Percentiles rank a stretch among this genome's conserved stretches.
phyloP scores from a whole-genome alignment of 37 sponge, comb jelly and placozoan genomes.

The Spongia lamella region DNA sequence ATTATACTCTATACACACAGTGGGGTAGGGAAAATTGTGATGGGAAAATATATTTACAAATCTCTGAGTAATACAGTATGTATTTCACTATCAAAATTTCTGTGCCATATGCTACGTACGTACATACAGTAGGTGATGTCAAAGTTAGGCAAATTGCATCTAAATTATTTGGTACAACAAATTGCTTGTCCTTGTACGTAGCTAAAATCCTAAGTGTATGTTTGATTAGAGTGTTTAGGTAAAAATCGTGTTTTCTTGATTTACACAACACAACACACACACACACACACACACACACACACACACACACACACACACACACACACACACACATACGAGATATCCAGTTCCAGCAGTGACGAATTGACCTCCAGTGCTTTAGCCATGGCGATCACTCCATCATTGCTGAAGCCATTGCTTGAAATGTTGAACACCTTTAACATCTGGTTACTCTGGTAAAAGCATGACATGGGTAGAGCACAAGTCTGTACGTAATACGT shows the following conservation, averaged over 20 bases:
- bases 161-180: too few relatives aligned
- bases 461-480: too few relatives aligned
- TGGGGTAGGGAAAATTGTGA: too few relatives aligned
- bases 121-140: too few relatives aligned
- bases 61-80: too few relatives aligned
- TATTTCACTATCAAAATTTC: background rate
- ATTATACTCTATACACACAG: too few relatives aligned
- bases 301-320: constrained; percentile 24
- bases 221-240: background rate
- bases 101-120: background rate
- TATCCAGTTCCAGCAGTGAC: constrained; percentile 76
- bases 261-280: background rate
- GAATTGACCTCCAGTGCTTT: constrained; percentile 91
- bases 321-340: constrained; percentile 60
- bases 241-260: background rate
- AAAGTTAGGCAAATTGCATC: too few relatives aligned
- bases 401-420: constrained; percentile 90
- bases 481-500: too few relatives aligned
- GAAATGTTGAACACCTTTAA: constrained; percentile 82
- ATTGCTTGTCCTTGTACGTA: too few relatives aligned
- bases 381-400: constrained; percentile 82
- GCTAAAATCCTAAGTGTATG: too few relatives aligned
- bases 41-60: too few relatives aligned
- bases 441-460: constrained; percentile 82
- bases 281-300: constrained; percentile 19